Evolutionary conservation across 2,888 invertebrate genomes (phyloP).

Genomic region (Bellardia bayeri): DNA sequence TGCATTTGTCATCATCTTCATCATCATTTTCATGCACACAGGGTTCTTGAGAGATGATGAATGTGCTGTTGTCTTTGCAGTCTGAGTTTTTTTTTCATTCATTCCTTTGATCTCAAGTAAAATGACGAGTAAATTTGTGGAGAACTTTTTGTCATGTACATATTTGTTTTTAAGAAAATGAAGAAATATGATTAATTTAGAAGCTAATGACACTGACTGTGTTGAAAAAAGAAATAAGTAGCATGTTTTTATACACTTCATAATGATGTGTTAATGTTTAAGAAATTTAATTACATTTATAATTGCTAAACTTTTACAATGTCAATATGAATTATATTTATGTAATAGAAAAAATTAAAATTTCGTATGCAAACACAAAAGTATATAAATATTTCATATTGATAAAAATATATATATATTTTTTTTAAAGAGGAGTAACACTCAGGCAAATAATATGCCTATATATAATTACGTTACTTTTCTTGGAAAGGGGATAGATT

Average conservation of each 20-base stretch:
- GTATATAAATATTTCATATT: too few relatives aligned
- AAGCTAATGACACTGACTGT: slow-evolving; percentile 39
- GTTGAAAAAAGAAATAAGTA: slow-evolving; percentile 13
- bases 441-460: too few relatives aligned
- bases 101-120: slow-evolving; percentile 2
- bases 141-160: not conserved
- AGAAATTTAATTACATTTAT: slow-evolving; percentile 6
- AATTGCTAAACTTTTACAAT: not conserved
- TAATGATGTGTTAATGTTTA: not conserved
- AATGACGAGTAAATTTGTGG: slow-evolving; percentile 11
- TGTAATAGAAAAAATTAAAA: too few relatives aligned
- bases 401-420: too few relatives aligned
- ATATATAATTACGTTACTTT: too few relatives aligned
- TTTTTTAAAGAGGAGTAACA: too few relatives aligned
- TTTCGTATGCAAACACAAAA: too few relatives aligned
- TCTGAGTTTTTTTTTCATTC: slow-evolving; percentile 19
- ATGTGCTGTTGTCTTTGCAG: not conserved
- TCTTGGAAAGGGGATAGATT: too few relatives aligned
- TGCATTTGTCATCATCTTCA: slow-evolving; percentile 33
- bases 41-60: slow-evolving; percentile 22
- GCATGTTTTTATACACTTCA: not conserved
- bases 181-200: slow-evolving; percentile 49
- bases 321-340: not conserved
- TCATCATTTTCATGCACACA: slow-evolving; percentile 6
- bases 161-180: slow-evolving; percentile 7